phyloP scores from a whole-genome alignment of 2,797 vertebrate species.

The Synaphobranchus kaupii region DNA sequence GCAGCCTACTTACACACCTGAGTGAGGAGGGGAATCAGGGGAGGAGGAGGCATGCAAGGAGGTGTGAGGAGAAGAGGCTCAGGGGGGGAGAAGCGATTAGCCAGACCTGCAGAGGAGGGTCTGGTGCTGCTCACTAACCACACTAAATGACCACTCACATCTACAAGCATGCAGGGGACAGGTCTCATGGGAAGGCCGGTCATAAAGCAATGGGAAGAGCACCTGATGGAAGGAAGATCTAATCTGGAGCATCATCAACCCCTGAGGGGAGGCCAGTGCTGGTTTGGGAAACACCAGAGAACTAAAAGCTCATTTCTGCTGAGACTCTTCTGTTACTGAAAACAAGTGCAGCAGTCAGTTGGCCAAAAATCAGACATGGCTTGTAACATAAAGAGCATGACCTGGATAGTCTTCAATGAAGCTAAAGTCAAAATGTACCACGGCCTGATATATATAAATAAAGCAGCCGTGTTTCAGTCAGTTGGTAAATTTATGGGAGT shows the following conservation, averaged over 20 bases:
- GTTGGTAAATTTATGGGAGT: background rate
- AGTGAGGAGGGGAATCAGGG: background rate
- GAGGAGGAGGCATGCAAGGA: background rate
- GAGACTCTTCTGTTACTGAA: background rate
- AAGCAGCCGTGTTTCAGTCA: background rate
- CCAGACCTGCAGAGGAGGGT: background rate
- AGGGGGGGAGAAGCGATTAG: background rate
- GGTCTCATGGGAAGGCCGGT: background rate
- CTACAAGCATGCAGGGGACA: background rate
- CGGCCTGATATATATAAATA: background rate
- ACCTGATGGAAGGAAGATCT: background rate
- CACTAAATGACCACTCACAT: background rate
- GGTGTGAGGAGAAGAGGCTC: background rate
- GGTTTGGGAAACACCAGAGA: background rate
- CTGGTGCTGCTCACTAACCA: background rate
- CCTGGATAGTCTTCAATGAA: slow-evolving; percentile 1
- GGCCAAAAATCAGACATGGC: background rate
- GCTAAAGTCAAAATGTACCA: background rate
- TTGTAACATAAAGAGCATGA: too few species aligned
- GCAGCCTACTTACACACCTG: too few species aligned
- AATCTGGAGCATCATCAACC: background rate
- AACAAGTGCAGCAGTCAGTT: background rate
- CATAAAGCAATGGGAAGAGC: background rate
- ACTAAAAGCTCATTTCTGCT: background rate
- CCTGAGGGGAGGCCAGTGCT: too few species aligned